Evolutionary conservation across 2,113 vertebrate species (phyloP).

Genomic region (Orcinus orca): DNA sequence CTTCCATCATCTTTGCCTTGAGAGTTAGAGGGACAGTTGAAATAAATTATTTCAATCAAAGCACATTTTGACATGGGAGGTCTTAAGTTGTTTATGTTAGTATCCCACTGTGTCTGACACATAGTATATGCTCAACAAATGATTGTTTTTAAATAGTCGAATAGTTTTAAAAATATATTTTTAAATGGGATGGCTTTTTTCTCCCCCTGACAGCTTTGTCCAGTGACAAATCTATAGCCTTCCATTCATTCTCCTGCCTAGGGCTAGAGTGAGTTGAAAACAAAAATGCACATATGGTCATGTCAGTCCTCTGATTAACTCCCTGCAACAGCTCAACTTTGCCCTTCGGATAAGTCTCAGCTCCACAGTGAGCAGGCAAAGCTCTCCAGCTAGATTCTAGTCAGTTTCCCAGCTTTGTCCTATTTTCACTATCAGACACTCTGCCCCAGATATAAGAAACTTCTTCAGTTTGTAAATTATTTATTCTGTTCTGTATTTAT

Average conservation of each 20-base stretch:
- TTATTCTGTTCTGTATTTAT: background rate
- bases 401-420: background rate
- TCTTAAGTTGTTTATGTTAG: background rate
- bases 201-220: background rate
- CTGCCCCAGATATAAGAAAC: background rate
- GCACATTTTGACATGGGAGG: background rate
- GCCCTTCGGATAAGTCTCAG: background rate
- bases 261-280: background rate
- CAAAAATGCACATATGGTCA: background rate
- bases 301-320: background rate
- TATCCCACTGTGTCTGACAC: background rate
- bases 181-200: background rate
- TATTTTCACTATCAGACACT: background rate
- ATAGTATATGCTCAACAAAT: background rate
- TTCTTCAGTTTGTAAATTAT: background rate
- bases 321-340: background rate
- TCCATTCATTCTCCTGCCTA: background rate
- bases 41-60: background rate
- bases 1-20: background rate
- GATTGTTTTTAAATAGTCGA: background rate
- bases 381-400: background rate
- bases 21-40: background rate
- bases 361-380: background rate
- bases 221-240: background rate
- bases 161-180: background rate